Conservation (phyloP, 2,113 vertebrate species). For the Forbesichthys papilliferus region DNA sequence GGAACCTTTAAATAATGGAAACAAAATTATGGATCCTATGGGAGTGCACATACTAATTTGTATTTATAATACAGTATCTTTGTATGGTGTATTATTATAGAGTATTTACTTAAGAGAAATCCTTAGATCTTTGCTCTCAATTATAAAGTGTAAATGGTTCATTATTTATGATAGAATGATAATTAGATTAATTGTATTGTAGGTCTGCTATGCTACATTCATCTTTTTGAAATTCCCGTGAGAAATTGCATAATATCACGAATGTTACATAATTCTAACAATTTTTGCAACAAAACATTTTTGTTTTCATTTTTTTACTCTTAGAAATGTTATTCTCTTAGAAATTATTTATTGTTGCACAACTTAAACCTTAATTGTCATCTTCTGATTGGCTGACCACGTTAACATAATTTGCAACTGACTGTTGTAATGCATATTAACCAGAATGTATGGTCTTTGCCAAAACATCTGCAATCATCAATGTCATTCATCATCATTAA, state of each 20-base stretch:
- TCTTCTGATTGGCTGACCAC: not conserved
- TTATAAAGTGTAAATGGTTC: not conserved
- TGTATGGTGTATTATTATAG: slow-evolving; percentile 12
- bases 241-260: not conserved
- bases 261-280: slow-evolving; percentile 21
- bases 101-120: not conserved
- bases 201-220: slow-evolving; percentile 1
- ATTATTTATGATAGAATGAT: not conserved
- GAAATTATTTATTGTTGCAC: slow-evolving; percentile 46
- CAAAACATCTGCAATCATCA: slow-evolving; percentile 5
- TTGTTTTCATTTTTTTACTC: slow-evolving; percentile 45
- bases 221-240: slow-evolving; percentile 7
- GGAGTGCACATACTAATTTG: no score
- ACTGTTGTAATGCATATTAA: slow-evolving; percentile 5
- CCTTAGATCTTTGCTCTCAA: not conserved
- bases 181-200: not conserved
- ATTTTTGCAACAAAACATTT: slow-evolving; percentile 51
- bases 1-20: not conserved
- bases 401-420: slow-evolving; percentile 9
- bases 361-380: slow-evolving; percentile 10
- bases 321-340: slow-evolving; percentile 56
- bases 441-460: slow-evolving; percentile 22
- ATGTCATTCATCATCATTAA: not conserved
- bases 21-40: no score
- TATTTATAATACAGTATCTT: not conserved